Evolutionary conservation across 2,113 vertebrate species (phyloP), one percentile per base, ranked within the genome.

Genomic region (Corythaixoides concolor): DNA sequence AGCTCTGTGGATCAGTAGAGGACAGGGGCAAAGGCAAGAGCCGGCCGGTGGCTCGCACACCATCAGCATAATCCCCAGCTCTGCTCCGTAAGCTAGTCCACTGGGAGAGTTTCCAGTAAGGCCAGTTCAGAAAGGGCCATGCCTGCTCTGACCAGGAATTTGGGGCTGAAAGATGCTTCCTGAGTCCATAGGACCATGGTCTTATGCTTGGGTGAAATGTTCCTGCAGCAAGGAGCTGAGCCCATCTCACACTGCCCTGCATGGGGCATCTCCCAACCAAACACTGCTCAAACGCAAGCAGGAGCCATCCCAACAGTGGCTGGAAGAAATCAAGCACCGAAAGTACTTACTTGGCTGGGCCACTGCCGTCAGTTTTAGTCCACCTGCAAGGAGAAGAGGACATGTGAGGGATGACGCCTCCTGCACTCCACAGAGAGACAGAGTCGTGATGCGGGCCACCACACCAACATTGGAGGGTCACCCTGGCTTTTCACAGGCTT

Each of bases 321-420:
- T 84, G 23, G 28, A 20, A 89, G 49, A 27, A 58, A 85, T 39
- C 2, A 0, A 74, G 50, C 47, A 85, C 50, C 45, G 13, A 6
- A 87, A 69, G 15, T 17, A 97, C 97, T 97, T 93, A 97, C 97
- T 96, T 97, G 47, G 97, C 96, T 77, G 96, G 93, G 58, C 94
- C 79, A 0, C 88, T 94, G 82, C 95, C 82, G 2, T 97, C 96
- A 60, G 78, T 90, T 95, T 97, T 97, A 94, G 94, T 96, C 96
- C 97, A 97, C 79, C 97, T 97, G 90, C 82, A 86, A 95, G 11
- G 56, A 90, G 18, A 95, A 90, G 9, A 96, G 14, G 66, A 90
- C 41, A 5, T 55, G 37, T 96, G 45, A 95, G 58, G 27, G 12
- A 67, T 43, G 19, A 39, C 75, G 63, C n/a, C 32, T 90, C 15